These are phyloP conservation scores for Oligia fasciuncula DNA, from an alignment of 2,888 invertebrate species.

Conservation along the genomic window DNA sequence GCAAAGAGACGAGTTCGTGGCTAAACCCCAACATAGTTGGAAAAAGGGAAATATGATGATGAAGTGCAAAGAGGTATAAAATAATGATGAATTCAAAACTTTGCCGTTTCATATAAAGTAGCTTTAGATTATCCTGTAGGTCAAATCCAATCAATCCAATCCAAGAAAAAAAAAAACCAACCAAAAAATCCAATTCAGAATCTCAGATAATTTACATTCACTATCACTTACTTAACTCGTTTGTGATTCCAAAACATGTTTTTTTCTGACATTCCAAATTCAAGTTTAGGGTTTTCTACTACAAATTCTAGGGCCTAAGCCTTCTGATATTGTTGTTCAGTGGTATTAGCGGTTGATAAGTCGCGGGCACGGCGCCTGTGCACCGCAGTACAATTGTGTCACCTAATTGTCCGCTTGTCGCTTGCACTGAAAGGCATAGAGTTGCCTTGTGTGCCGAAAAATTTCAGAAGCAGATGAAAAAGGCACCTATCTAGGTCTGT, in stretches of 20 bases:
- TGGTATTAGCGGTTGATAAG: constrained; percentile 60
- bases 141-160: too few relatives aligned
- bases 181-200: neutral
- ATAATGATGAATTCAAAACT: neutral
- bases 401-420: constrained; percentile 79
- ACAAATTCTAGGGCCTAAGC: neutral
- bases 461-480: neutral
- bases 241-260: neutral
- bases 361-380: constrained; percentile 70
- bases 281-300: neutral
- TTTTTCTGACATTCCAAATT: neutral
- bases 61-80: too few relatives aligned
- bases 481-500: too few relatives aligned
- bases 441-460: constrained; percentile 32
- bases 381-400: constrained; percentile 78
- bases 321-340: constrained; percentile 45
- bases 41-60: too few relatives aligned
- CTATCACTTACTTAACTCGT: neutral
- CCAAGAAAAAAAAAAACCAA: too few relatives aligned
- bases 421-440: constrained; percentile 56
- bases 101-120: neutral
- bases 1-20: too few relatives aligned
- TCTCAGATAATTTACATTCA: too few relatives aligned
- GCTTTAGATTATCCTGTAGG: neutral
- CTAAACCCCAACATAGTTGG: too few relatives aligned